phyloP scores from a whole-genome alignment of 2,113 vertebrate genomes.

The Raja brachyura region DNA sequence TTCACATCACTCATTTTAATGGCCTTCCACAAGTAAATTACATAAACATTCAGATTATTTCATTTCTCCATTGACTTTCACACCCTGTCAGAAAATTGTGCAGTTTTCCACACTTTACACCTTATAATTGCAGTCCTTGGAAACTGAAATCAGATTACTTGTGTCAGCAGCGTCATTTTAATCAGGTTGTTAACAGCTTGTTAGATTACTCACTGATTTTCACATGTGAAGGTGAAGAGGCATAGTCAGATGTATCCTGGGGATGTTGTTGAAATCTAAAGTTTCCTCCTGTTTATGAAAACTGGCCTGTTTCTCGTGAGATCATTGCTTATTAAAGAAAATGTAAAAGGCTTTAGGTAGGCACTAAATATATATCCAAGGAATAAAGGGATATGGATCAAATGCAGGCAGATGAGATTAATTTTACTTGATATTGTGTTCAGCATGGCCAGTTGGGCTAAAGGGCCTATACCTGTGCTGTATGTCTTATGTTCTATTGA shows the following conservation, averaged over 20 bases:
- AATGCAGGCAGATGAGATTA: too few relatives aligned
- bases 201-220: constrained; percentile 21
- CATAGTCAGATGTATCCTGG: constrained; percentile 4
- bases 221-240: neutral
- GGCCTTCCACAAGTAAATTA: neutral
- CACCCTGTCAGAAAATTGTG: constrained; percentile 27
- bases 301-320: neutral
- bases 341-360: neutral
- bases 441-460: too few relatives aligned
- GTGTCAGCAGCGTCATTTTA: constrained; percentile 25
- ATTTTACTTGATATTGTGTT: too few relatives aligned
- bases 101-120: constrained; percentile 32
- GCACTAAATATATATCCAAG: too few relatives aligned
- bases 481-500: too few relatives aligned
- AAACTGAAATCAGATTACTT: constrained; percentile 14
- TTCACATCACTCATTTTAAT: neutral
- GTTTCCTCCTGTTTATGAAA: constrained; percentile 5
- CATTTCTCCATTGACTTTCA: constrained; percentile 6
- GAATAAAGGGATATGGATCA: too few relatives aligned
- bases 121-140: constrained; percentile 26
- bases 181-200: constrained; percentile 35
- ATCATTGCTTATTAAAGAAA: neutral
- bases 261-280: neutral
- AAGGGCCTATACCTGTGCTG: too few relatives aligned
- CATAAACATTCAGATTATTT: neutral